Evolutionary conservation across 2,888 invertebrate genomes (phyloP).

Genomic region (Drosophila setosimentum): DNA sequence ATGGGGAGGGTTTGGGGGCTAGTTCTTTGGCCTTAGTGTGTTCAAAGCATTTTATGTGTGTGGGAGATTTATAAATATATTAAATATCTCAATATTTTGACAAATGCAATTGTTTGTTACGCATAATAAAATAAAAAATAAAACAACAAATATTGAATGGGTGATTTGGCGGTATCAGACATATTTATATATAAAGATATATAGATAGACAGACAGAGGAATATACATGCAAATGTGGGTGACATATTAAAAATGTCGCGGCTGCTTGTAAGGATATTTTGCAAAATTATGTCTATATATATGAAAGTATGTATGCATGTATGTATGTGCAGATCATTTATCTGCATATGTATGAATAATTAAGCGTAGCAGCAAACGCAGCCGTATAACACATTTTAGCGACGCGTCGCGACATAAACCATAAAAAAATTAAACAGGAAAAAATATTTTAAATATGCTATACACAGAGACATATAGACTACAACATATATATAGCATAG

Average conservation of each 20-base stretch:
- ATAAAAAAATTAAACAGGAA: conserved; percentile 17
- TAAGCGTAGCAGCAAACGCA: conserved; percentile 70
- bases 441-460: background rate
- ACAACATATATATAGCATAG: conserved; percentile 2
- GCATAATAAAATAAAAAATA: conserved; percentile 48
- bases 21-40: conserved; percentile 1
- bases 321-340: conserved; percentile 31
- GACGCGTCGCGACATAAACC: conserved; percentile 35
- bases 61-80: conserved; percentile 45
- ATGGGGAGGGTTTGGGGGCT: background rate
- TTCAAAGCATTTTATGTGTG: conserved; percentile 21
- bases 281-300: conserved; percentile 10
- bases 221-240: background rate
- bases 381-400: conserved; percentile 67
- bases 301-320: conserved; percentile 3
- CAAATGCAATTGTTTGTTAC: conserved; percentile 67
- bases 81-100: conserved; percentile 78
- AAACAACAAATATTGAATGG: conserved; percentile 34
- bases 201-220: background rate
- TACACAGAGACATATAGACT: conserved; percentile 3
- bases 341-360: conserved; percentile 68
- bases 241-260: conserved; percentile 5
- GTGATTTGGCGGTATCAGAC: conserved; percentile 33
- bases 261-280: conserved; percentile 35
- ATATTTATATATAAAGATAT: conserved; percentile 8